Conservation (phyloP, 2,888 invertebrate genomes). For the Melieria picta region DNA sequence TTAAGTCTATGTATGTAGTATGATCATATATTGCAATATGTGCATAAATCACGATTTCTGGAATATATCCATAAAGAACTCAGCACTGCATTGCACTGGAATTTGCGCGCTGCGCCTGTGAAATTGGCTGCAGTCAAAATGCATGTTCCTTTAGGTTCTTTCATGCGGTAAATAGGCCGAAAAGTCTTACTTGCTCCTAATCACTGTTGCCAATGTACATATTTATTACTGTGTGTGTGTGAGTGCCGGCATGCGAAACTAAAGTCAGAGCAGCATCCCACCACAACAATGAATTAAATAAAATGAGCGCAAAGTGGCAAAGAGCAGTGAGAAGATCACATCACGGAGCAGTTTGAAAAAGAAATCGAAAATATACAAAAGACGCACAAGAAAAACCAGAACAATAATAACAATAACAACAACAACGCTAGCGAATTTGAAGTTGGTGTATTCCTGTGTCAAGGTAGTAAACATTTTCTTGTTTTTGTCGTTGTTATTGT, state of each 20-base stretch:
- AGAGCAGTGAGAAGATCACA: no score
- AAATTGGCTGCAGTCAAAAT: no score
- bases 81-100: no score
- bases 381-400: not conserved
- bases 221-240: not conserved
- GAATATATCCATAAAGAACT: no score
- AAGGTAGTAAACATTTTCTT: slow-evolving; percentile 19
- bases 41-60: no score
- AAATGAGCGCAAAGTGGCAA: not conserved
- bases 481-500: slow-evolving; percentile 8
- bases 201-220: not conserved
- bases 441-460: slow-evolving; percentile 5
- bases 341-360: not conserved
- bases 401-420: not conserved
- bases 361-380: slow-evolving; percentile 21
- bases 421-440: slow-evolving; percentile 3
- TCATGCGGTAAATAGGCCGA: no score
- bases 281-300: not conserved
- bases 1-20: no score
- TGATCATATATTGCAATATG: no score
- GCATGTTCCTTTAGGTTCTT: no score
- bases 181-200: no score
- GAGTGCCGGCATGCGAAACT: not conserved
- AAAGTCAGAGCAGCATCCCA: not conserved
- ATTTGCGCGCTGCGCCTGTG: no score